A percentile compares a stretch with the other conserved stretches of the same genome.
Evolutionary conservation across 2,888 invertebrate species (phyloP).

Genomic region (Acanthosepion esculentum): DNA sequence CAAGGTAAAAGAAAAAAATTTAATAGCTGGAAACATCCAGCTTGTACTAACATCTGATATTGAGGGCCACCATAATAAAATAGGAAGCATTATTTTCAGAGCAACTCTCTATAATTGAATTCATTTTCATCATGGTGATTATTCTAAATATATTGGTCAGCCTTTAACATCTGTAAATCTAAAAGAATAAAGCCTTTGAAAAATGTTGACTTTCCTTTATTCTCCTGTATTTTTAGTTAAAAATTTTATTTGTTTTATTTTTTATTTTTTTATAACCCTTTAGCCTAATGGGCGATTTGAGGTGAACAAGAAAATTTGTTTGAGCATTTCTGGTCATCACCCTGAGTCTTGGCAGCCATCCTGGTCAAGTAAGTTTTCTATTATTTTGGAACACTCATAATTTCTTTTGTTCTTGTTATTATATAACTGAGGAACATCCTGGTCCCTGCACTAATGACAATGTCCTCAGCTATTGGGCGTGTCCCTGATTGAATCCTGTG

Average conservation of each 20-base stretch:
- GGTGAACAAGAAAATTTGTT: constrained; percentile 92
- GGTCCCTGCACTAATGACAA: too few relatives aligned
- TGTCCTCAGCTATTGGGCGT: too few relatives aligned
- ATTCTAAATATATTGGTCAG: not conserved
- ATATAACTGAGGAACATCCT: not conserved
- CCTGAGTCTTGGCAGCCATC: constrained; percentile 99
- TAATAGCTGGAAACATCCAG: too few relatives aligned
- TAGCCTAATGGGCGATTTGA: constrained; percentile 95
- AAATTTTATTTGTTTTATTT: not conserved
- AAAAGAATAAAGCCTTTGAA: not conserved
- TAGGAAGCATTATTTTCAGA: too few relatives aligned
- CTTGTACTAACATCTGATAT: too few relatives aligned
- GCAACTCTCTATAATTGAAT: too few relatives aligned
- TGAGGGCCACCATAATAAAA: too few relatives aligned
- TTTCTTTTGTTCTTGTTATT: not conserved
- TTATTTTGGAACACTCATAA: not conserved
- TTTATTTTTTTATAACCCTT: not conserved
- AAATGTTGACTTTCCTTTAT: not conserved
- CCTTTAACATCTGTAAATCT: not conserved
- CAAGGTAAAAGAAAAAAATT: too few relatives aligned
- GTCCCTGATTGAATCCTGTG: too few relatives aligned
- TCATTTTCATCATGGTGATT: too few relatives aligned
- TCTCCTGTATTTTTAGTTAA: not conserved
- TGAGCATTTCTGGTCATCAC: constrained; percentile 95
- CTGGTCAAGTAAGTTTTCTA: constrained; percentile 83